Evolutionary conservation across 2,888 invertebrate genomes (phyloP).

Genomic region (Coenonympha glycerion): DNA sequence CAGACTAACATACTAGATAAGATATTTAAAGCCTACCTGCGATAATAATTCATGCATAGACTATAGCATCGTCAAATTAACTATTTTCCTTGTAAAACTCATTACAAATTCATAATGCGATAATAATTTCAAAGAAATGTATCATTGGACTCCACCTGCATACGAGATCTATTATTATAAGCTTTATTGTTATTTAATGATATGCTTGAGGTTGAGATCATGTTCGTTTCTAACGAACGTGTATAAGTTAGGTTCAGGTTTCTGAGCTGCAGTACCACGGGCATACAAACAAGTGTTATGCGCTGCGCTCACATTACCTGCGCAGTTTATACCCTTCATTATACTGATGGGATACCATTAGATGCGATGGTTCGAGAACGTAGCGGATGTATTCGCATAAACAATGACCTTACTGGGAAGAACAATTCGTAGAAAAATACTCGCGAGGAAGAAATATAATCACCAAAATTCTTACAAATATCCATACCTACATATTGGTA

Average conservation of each 20-base stretch:
- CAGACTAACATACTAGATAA: too few relatives aligned
- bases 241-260: conserved; percentile 21
- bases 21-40: background rate
- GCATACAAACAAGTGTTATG: conserved; percentile 12
- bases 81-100: conserved; percentile 3
- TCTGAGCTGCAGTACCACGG: conserved; percentile 11
- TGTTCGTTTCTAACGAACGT: conserved; percentile 20
- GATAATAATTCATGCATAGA: background rate
- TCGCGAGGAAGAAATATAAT: background rate
- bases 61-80: background rate
- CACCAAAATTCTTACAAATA: too few relatives aligned
- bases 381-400: background rate
- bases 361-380: conserved; percentile 1
- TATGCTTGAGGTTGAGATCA: conserved; percentile 18
- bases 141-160: conserved; percentile 11
- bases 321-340: conserved; percentile 9
- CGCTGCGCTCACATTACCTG: conserved; percentile 18
- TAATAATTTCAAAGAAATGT: conserved; percentile 18
- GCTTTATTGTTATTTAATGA: conserved; percentile 22
- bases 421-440: background rate
- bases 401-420: background rate
- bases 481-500: background rate
- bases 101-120: conserved; percentile 14
- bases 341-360: conserved; percentile 13
- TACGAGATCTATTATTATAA: conserved; percentile 17